Conservation (phyloP, 2,888 invertebrate species). For the Cheilosia soror region DNA sequence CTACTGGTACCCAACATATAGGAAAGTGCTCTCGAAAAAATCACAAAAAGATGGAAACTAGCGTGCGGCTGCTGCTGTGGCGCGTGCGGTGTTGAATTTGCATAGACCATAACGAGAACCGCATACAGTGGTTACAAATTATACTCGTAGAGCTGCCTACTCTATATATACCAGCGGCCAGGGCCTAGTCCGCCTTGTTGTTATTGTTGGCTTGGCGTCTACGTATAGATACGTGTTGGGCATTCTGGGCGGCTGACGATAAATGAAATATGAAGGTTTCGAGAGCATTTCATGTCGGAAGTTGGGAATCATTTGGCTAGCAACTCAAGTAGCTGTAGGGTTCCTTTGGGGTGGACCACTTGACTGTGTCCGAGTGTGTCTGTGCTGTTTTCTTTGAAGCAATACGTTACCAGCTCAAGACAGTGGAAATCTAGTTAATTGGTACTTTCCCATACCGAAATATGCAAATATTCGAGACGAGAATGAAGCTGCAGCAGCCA, state of each 20-base stretch:
- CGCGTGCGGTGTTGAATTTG: conserved; percentile 72
- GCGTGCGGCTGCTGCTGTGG: conserved; percentile 21
- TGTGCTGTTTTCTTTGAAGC: conserved; percentile 36
- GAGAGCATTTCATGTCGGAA: conserved; percentile 72
- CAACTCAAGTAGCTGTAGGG: conserved; percentile 63
- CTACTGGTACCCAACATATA: background rate
- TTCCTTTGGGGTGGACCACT: conserved; percentile 43
- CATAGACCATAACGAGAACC: conserved; percentile 63
- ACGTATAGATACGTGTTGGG: conserved; percentile 8
- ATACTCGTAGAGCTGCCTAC: conserved; percentile 30
- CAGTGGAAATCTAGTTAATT: conserved; percentile 58
- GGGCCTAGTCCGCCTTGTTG: conserved; percentile 14
- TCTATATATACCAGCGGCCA: background rate
- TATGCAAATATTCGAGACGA: conserved; percentile 62
- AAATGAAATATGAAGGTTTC: conserved; percentile 74
- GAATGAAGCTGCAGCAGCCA: conserved; percentile 31
- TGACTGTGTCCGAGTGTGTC: conserved; percentile 41
- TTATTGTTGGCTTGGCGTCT: conserved; percentile 26
- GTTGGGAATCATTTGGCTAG: conserved; percentile 53
- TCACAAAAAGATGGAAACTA: conserved; percentile 20
- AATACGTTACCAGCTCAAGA: conserved; percentile 16
- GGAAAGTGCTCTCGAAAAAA: conserved; percentile 65
- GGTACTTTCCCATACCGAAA: conserved; percentile 71
- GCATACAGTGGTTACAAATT: conserved; percentile 52
- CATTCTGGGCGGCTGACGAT: conserved; percentile 59